These are phyloP conservation scores for Cenopis cana DNA, from an alignment of 2,888 invertebrate species.

Conservation along the genomic window DNA sequence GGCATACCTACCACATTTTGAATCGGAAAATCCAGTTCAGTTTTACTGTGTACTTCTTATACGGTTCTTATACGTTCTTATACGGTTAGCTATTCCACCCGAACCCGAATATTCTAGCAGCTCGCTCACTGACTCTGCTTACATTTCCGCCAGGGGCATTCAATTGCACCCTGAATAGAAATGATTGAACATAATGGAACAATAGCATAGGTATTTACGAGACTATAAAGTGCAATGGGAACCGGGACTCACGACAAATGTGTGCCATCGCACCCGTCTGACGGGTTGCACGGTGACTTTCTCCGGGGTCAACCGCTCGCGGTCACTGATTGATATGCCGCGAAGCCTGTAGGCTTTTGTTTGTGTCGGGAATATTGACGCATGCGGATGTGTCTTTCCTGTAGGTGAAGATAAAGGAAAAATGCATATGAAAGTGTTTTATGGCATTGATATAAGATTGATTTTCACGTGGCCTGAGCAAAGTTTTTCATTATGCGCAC, in stretches of 20 bases:
- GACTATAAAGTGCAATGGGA: conserved; percentile 30
- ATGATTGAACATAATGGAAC: neutral
- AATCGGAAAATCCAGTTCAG: neutral
- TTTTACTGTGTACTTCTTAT: neutral
- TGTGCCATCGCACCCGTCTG: conserved; percentile 70
- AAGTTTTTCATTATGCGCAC: neutral
- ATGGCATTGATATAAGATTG: too few species aligned
- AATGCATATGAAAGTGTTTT: too few species aligned
- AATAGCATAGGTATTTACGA: conserved; percentile 15
- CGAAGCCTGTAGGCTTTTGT: conserved; percentile 45
- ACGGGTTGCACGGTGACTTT: conserved; percentile 69
- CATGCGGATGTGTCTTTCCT: conserved; percentile 42
- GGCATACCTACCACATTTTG: neutral
- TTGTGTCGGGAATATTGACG: conserved; percentile 24
- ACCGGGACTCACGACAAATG: conserved; percentile 57
- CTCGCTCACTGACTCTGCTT: too few species aligned
- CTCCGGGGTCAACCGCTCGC: conserved; percentile 63
- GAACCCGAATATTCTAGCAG: too few species aligned
- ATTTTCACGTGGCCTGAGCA: too few species aligned
- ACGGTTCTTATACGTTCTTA: too few species aligned
- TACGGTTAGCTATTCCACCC: too few species aligned
- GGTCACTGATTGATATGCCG: conserved; percentile 46
- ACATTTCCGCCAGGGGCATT: neutral
- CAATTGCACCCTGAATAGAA: neutral
- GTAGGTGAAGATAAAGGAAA: neutral